A percentile compares a stretch with the other conserved stretches of the same genome.
Conservation (phyloP, 1,140 invertebrate genomes). For the Oppia nitens region DNA sequence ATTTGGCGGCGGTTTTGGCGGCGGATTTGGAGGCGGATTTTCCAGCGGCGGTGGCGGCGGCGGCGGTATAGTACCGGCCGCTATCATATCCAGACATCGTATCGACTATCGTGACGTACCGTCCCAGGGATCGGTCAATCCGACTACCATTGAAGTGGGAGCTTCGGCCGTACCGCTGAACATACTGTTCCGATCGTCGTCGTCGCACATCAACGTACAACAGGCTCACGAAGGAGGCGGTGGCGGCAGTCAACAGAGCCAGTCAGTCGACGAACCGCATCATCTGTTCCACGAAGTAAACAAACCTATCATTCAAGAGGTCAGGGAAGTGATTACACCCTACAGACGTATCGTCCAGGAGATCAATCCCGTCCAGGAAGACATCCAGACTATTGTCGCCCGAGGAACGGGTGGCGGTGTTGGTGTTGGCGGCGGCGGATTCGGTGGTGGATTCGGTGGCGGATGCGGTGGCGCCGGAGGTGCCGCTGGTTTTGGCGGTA, state of each 20-base stretch:
- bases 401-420: not conserved
- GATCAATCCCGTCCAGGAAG: too few relatives aligned
- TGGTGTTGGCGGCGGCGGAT: not conserved
- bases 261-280: constrained; percentile 6
- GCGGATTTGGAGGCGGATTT: constrained; percentile 3
- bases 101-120: constrained; percentile 15
- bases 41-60: constrained; percentile 5
- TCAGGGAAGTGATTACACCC: not conserved
- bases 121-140: not conserved
- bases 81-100: constrained; percentile 2
- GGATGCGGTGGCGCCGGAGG: not conserved
- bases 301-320: constrained; percentile 12
- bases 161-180: constrained; percentile 5
- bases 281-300: not conserved
- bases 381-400: too few relatives aligned
- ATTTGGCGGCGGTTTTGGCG: not conserved
- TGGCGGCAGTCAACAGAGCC: constrained; percentile 2
- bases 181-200: constrained; percentile 11
- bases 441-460: not conserved
- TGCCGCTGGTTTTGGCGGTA: not conserved
- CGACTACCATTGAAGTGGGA: not conserved
- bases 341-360: too few relatives aligned
- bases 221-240: constrained; percentile 8
- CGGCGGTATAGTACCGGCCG: constrained; percentile 3
- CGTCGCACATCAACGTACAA: constrained; percentile 4